Base-by-base conservation (phyloP, 2,113 vertebrate species). In the Stegostoma tigrinum region DNA sequence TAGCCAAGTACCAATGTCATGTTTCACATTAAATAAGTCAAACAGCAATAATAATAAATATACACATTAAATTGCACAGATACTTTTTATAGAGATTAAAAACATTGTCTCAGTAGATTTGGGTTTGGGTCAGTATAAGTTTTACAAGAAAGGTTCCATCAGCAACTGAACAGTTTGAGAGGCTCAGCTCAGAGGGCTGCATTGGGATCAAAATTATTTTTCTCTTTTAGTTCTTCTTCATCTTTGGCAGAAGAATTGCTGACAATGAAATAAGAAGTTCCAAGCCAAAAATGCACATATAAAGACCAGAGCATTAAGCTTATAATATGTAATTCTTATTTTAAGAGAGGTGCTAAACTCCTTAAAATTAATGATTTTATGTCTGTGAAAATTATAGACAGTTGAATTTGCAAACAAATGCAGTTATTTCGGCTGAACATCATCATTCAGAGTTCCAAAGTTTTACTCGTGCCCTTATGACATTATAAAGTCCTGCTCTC, bases 301-400 rank as follows among this genome's bases (percentile, higher is more conserved):
- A 91, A 91, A 8, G 19, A 19, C 34, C n/a, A 91, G 30, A 64
- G 34, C 30, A 17, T 90, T 30, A 61, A 34, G n/a, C 89, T 42
- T 61, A 38, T 67, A 64, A 66, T 24, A 5, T 5, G 6, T 19
- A 93, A 30, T 5, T 38, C 61, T 23, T 66, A 67, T 5, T 93
- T 93, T 67, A 66, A 66, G 61, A 93, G 89, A 93, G 61, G 61
- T 23, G 61, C 6, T 66, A 8, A 45, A 17, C 34, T 38, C 17
- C 61, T 93, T 93, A 38, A 66, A 66, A 38, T 93, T 66, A 93
- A 66, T 93, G 61, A 93, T 93, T 93, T 93, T 66, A 38, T 67
- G 61, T 67, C 89, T 23, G 89, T 66, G 55, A 38, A 93, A 93
- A 66, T 19, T 38, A 61, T 14, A 24, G 64, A 7, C 3, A 23